Evolutionary conservation across 2,797 vertebrate species (phyloP), one percentile per base, ranked within the genome.

Genomic region (Cirrhinus molitorella): DNA sequence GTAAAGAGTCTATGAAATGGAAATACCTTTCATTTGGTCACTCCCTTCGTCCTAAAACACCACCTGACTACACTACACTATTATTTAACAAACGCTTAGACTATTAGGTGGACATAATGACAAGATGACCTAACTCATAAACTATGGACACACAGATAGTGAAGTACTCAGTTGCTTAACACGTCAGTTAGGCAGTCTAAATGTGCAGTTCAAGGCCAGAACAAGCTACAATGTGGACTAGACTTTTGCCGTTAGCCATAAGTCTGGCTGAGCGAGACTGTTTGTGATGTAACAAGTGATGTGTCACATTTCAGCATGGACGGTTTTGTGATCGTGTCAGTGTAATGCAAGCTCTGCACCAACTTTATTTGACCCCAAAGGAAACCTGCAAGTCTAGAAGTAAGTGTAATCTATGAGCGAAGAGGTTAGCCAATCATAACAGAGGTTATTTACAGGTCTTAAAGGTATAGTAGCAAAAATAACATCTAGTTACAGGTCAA

Each of bases 281-380:
- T 19, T 21, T 51, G 61, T 66, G 77, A 79, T 79, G 47, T 51
- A 79, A 67, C 9, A 40, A 2, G 37, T 66, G 28, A 79, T 51
- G 63, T 23, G 40, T 31, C 71, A 67, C 61, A 66, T 34, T 79
- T 79, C 61, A 49, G 13, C 59, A 66, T n/a, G 13, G 45, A 34
- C 49, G 57, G 25, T 63, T 63, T 77, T 63, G 40, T 28, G 40
- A 77, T 47, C 5, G 23, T 63, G 9, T 63, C 25, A 45, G 73
- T 75, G 73, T 17, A 23, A 75, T 40, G 13, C 72, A 75, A n/a
- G 72, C 53, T 43, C 17, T 43, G n/a, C 13, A 25, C 34, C 34
- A 75, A 75, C 72, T 75, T 23, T 43, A 25, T 43, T 43, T 43
- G 73, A 43, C 53, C 53, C 16, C 34, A 43, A 16, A 75, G n/a